Percentiles rank a stretch among this genome's conserved stretches.
These are phyloP conservation scores for Boloria selene DNA, from an alignment of 2,888 invertebrate species.

Conservation along the genomic window DNA sequence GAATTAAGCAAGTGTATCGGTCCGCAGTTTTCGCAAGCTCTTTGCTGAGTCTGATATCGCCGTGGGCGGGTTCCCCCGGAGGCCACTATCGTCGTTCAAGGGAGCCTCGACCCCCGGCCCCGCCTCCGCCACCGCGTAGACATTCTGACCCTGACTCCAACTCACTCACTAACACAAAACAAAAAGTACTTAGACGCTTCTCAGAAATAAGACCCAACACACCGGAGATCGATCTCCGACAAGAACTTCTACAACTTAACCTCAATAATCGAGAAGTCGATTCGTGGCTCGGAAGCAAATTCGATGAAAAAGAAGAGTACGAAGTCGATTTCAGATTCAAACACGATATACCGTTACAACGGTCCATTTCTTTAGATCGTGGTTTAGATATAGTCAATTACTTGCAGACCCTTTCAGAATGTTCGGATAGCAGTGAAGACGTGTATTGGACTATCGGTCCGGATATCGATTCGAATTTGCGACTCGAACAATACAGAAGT, in stretches of 20 bases:
- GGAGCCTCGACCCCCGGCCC: slow-evolving; percentile 83
- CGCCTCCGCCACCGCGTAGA: slow-evolving; percentile 71
- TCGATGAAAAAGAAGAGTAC: slow-evolving; percentile 54
- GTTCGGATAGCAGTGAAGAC: slow-evolving; percentile 46
- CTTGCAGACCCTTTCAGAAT: slow-evolving; percentile 57
- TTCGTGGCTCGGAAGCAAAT: slow-evolving; percentile 66
- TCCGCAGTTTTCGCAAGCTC: slow-evolving; percentile 91
- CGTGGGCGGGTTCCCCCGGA: slow-evolving; percentile 89
- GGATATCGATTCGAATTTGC: slow-evolving; percentile 39
- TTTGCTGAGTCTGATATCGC: slow-evolving; percentile 90
- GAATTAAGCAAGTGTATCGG: slow-evolving; percentile 38
- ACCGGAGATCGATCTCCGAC: slow-evolving; percentile 63
- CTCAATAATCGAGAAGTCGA: slow-evolving; percentile 61
- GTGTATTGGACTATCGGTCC: slow-evolving; percentile 61
- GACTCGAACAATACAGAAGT: slow-evolving; percentile 59
- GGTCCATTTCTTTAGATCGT: slow-evolving; percentile 68
- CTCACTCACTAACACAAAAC: slow-evolving; percentile 38
- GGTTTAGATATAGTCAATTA: slow-evolving; percentile 68
- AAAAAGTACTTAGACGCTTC: slow-evolving; percentile 47
- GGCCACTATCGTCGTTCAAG: slow-evolving; percentile 90
- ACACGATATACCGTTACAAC: slow-evolving; percentile 63
- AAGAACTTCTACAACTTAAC: slow-evolving; percentile 64
- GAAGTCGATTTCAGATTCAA: slow-evolving; percentile 53
- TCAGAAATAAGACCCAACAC: slow-evolving; percentile 53
- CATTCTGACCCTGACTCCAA: slow-evolving; percentile 54